These are phyloP conservation scores for Arizona elegans DNA, from an alignment of 2,113 vertebrate species.

Conservation along the genomic window DNA sequence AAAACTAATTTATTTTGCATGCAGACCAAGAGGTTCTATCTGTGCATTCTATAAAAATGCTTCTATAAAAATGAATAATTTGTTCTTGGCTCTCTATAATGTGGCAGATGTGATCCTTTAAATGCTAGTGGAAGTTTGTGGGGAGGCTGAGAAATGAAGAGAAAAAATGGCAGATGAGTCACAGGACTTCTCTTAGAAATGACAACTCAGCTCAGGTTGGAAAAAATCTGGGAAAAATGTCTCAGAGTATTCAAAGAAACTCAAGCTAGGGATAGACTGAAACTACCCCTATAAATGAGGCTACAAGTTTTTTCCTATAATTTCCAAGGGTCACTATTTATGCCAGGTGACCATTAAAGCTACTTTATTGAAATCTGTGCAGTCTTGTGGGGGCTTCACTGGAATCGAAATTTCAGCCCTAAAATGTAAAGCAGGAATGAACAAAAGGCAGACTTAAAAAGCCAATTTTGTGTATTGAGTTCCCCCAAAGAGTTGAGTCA, in stretches of 20 bases:
- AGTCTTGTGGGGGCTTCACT: not conserved
- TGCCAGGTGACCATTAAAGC: not conserved
- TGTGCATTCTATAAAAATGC: not conserved
- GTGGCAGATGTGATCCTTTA: not conserved
- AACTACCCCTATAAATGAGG: not conserved
- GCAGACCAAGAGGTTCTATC: not conserved
- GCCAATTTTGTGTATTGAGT: not conserved
- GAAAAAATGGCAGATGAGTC: not conserved
- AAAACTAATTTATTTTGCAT: not conserved
- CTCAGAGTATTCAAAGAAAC: not conserved
- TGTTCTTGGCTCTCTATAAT: not conserved
- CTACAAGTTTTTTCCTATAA: not conserved
- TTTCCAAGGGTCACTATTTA: not conserved
- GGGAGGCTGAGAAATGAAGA: not conserved
- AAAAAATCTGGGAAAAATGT: not conserved
- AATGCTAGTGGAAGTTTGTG: not conserved
- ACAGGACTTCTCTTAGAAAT: not conserved
- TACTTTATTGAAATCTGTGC: not conserved
- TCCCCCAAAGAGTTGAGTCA: not conserved
- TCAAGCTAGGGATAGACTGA: not conserved
- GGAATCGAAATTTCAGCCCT: not conserved
- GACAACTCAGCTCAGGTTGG: not conserved
- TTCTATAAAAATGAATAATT: not conserved
- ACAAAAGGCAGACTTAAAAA: not conserved
- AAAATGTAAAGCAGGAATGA: not conserved